Conservation (phyloP, 2,888 invertebrate species). For the Eumerus sabulonum region DNA sequence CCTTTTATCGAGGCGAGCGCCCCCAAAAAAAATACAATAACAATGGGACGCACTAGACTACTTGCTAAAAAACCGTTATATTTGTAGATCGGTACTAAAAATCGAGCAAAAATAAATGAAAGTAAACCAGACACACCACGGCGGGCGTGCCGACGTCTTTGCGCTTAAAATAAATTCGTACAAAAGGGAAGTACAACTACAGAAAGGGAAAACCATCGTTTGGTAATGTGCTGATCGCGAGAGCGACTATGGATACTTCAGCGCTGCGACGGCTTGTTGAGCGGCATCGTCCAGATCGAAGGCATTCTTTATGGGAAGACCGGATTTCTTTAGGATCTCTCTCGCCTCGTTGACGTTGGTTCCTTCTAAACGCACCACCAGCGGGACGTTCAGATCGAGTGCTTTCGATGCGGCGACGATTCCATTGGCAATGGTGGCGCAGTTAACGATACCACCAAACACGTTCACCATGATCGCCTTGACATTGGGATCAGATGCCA, state of each 20-base stretch:
- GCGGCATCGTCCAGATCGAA: constrained; percentile 96
- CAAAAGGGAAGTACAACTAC: constrained; percentile 5
- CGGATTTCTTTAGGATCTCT: constrained; percentile 89
- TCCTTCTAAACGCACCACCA: constrained; percentile 97
- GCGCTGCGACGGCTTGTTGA: constrained; percentile 86
- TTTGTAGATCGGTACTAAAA: background rate
- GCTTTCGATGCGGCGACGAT: constrained; percentile 93
- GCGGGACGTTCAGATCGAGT: constrained; percentile 89
- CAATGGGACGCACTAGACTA: too few species aligned
- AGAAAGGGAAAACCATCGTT: constrained; percentile 10
- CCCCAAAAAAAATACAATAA: too few species aligned
- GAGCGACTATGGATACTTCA: constrained; percentile 55
- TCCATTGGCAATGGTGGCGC: constrained; percentile 97
- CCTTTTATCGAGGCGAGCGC: too few species aligned
- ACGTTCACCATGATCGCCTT: constrained; percentile 98
- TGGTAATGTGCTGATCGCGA: constrained; percentile 28
- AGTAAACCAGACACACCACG: too few species aligned
- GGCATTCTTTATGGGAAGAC: constrained; percentile 90
- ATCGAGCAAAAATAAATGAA: too few species aligned
- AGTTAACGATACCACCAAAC: constrained; percentile 99
- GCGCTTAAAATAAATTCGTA: too few species aligned
- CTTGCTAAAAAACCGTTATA: background rate
- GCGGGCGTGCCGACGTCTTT: too few species aligned
- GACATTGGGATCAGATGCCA: constrained; percentile 92
- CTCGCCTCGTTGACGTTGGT: constrained; percentile 93